A percentile compares a stretch with the other conserved stretches of the same genome.
phyloP scores from a whole-genome alignment of 2,113 vertebrate genomes.

The Probosciger aterrimus region DNA sequence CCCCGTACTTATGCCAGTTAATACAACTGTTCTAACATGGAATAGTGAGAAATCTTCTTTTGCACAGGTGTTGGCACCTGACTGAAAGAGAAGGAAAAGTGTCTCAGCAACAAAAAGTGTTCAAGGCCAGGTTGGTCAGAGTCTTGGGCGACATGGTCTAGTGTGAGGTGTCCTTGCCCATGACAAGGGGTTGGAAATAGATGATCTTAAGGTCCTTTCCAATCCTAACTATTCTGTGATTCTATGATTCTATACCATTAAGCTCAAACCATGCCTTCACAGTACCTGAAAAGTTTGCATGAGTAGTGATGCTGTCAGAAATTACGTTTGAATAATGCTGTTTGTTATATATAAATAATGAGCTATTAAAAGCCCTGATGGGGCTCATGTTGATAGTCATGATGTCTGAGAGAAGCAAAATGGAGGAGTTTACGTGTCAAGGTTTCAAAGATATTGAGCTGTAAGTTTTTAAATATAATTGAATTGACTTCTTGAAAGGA shows the following conservation, averaged over 20 bases:
- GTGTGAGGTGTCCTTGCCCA: neutral
- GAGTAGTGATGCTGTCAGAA: neutral
- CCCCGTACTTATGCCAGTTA: neutral
- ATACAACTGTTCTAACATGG: neutral
- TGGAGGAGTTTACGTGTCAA: neutral
- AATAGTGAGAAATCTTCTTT: neutral
- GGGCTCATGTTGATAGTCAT: neutral
- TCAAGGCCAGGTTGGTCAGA: neutral
- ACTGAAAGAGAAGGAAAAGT: neutral
- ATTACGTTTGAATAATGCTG: neutral
- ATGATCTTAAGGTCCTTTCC: too few species aligned
- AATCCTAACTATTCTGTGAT: neutral
- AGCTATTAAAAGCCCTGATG: neutral
- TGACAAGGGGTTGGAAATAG: neutral
- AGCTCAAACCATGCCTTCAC: neutral
- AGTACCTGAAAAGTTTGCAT: neutral
- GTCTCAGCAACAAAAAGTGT: neutral
- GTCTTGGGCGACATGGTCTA: neutral
- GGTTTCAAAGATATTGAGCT: neutral
- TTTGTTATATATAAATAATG: neutral
- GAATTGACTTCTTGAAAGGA: neutral
- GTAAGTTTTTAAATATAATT: neutral
- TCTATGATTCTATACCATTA: neutral
- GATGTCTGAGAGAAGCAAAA: neutral
- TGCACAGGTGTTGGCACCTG: neutral